These are phyloP conservation scores for Sparus aurata DNA, from an alignment of 2,797 vertebrate genomes.

Conservation along the genomic window DNA sequence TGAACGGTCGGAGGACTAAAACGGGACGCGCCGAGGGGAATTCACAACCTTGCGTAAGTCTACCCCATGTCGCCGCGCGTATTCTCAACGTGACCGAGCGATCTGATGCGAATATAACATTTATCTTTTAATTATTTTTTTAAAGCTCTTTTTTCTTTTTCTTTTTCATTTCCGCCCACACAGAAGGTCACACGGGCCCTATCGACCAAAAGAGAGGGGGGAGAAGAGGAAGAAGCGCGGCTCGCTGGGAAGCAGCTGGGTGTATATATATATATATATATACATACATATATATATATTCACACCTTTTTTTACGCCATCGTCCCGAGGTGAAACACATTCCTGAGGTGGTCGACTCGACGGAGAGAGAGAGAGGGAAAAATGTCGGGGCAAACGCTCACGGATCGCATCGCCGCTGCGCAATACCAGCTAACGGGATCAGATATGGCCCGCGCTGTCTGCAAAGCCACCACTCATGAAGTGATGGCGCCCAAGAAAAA, in stretches of 20 bases:
- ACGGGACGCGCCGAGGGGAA: constrained; percentile 70
- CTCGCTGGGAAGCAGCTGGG: constrained; percentile 22
- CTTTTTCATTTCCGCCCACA: constrained; percentile 51
- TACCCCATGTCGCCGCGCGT: constrained; percentile 50
- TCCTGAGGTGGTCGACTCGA: constrained; percentile 72
- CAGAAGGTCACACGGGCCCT: constrained; percentile 77
- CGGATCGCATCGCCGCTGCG: constrained; percentile 99
- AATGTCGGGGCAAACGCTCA: constrained; percentile 99
- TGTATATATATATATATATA: background rate
- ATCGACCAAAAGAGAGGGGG: constrained; percentile 18
- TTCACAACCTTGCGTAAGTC: constrained; percentile 80
- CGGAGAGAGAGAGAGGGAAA: constrained; percentile 78
- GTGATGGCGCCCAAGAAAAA: constrained; percentile 99
- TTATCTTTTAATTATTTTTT: constrained; percentile 10
- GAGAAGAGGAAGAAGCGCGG: constrained; percentile 43
- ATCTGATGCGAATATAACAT: constrained; percentile 24
- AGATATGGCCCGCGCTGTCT: constrained; percentile 97
- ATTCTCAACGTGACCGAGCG: constrained; percentile 49
- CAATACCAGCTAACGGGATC: constrained; percentile 99
- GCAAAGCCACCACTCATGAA: constrained; percentile 99
- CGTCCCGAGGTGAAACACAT: constrained; percentile 59
- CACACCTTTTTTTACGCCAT: constrained; percentile 23
- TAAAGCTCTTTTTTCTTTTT: constrained; percentile 29
- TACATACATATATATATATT: background rate
- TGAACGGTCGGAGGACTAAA: constrained; percentile 57